phyloP scores from a whole-genome alignment of 1,140 invertebrate species.

The Euschistus heros region DNA sequence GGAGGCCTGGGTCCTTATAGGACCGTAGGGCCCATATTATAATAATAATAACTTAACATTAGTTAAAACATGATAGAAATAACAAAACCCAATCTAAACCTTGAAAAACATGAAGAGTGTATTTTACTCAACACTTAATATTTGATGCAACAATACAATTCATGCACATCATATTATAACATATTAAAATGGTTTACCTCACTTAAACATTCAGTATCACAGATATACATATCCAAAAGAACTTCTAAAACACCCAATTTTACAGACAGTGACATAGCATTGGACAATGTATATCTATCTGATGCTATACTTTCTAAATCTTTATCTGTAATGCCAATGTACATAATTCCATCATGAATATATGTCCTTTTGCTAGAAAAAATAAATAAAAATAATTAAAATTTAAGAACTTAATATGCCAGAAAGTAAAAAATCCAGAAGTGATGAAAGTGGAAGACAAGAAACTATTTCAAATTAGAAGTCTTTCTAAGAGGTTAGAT shows the following conservation, averaged over 20 bases:
- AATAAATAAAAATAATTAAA: background rate
- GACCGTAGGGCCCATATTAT: no score
- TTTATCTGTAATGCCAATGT: conserved; percentile 31
- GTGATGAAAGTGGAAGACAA: no score
- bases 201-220: conserved; percentile 69
- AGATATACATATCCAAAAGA: conserved; percentile 67
- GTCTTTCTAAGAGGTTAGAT: no score
- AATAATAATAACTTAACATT: no score
- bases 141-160: background rate
- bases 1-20: no score
- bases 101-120: background rate
- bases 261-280: conserved; percentile 83
- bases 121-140: background rate
- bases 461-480: no score
- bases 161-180: background rate
- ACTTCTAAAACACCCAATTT: conserved; percentile 89
- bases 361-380: conserved; percentile 36
- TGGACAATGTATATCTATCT: conserved; percentile 75
- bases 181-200: conserved; percentile 39
- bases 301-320: conserved; percentile 32
- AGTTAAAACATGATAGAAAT: no score
- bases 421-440: no score
- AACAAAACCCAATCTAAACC: background rate
- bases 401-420: no score
- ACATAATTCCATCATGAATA: conserved; percentile 37